These are phyloP conservation scores for Rallus crepitans DNA, from an alignment of 2,797 vertebrate species.

Conservation along the genomic window DNA sequence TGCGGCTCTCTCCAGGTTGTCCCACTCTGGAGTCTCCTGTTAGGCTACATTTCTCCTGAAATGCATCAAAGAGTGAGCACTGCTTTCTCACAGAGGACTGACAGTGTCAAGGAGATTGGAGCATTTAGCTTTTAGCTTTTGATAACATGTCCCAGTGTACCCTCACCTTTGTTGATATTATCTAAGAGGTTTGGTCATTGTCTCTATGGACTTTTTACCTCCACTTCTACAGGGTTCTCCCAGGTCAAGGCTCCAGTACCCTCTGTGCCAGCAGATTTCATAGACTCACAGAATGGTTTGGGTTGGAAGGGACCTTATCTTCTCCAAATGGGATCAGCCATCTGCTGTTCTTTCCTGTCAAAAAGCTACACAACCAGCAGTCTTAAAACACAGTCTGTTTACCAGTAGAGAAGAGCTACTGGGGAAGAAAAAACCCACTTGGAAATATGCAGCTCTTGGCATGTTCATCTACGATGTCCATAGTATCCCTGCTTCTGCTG, in stretches of 20 bases:
- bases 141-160: rapidly evolving
- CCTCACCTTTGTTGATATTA: not conserved
- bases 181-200: not conserved
- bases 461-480: not conserved
- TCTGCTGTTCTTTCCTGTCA: not conserved
- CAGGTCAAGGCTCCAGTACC: not conserved
- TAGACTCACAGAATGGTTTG: no score
- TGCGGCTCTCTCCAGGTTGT: not conserved
- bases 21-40: not conserved
- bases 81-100: rapidly evolving
- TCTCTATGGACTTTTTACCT: not conserved
- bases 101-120: not conserved
- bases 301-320: no score
- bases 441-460: not conserved
- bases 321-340: not conserved
- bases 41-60: not conserved
- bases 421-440: not conserved
- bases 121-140: not conserved
- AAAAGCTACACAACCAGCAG: not conserved
- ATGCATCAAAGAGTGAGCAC: not conserved
- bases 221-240: not conserved
- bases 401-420: not conserved
- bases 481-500: not conserved
- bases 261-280: not conserved
- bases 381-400: not conserved